A percentile compares a stretch with the other conserved stretches of the same genome.
Evolutionary conservation across 2,113 vertebrate genomes (phyloP).

Genomic region (Carassius gibelio): DNA sequence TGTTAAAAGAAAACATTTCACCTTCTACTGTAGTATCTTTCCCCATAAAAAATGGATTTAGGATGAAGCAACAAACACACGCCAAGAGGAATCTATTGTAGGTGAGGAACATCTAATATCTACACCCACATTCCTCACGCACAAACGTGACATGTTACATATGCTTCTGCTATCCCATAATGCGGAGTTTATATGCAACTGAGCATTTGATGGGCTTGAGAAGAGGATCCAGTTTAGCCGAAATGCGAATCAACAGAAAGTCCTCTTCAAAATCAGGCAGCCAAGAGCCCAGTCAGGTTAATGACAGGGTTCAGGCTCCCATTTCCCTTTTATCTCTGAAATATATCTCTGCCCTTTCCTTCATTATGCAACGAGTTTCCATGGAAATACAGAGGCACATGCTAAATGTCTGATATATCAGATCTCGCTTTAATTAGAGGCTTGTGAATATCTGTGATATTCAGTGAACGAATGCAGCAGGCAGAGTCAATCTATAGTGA

Average conservation of each 20-base stretch:
- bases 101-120: background rate
- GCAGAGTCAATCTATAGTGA: background rate
- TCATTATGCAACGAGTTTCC: background rate
- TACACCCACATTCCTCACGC: background rate
- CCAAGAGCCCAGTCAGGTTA: background rate
- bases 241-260: background rate
- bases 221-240: background rate
- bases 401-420: background rate
- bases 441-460: background rate
- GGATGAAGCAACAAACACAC: background rate
- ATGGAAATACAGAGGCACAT: conserved; percentile 8
- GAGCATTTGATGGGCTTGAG: background rate
- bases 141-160: background rate
- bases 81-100: background rate
- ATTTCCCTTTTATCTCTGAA: background rate
- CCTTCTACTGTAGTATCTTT: too few relatives aligned
- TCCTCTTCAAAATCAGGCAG: background rate
- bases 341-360: background rate
- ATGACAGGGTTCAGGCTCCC: background rate
- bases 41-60: background rate
- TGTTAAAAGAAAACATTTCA: background rate
- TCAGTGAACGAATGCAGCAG: background rate
- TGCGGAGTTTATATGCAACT: background rate
- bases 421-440: background rate
- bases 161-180: background rate